Percentiles rank a stretch among this genome's conserved stretches.
Conservation (phyloP, 2,113 vertebrate genomes). For the Corythornis vintsioides region DNA sequence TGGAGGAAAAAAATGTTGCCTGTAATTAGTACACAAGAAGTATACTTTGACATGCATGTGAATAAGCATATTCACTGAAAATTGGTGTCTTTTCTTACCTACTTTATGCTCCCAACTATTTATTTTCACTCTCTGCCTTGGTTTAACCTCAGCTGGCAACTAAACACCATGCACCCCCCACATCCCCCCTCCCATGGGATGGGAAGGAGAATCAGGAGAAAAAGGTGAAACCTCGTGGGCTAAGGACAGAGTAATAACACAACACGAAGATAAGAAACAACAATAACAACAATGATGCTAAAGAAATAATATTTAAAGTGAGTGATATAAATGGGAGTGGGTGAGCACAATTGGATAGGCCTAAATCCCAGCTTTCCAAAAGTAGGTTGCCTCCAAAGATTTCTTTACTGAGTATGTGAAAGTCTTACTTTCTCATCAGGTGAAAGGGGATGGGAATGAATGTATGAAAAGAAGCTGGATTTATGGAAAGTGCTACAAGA, state of each 20-base stretch:
- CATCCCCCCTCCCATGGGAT: too few species aligned
- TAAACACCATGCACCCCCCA: too few species aligned
- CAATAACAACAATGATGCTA: too few species aligned
- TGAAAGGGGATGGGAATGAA: background rate
- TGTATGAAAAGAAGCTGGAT: background rate
- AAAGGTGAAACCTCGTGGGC: too few species aligned
- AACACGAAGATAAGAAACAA: too few species aligned
- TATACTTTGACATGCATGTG: background rate
- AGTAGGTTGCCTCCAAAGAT: background rate
- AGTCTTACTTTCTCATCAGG: background rate
- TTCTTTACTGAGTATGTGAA: background rate
- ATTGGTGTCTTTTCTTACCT: background rate
- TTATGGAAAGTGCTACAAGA: background rate
- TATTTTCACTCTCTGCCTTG: background rate
- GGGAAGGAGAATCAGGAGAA: too few species aligned
- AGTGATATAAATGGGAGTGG: background rate
- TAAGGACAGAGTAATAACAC: too few species aligned
- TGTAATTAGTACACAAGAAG: background rate
- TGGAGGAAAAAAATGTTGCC: background rate
- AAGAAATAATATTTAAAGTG: too few species aligned
- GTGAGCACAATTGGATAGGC: background rate
- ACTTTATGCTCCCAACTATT: background rate
- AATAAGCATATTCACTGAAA: background rate
- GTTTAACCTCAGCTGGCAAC: too few species aligned
- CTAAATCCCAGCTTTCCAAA: background rate